phyloP scores from a whole-genome alignment of 2,113 vertebrate species.

The Ailuropoda melanoleuca region DNA sequence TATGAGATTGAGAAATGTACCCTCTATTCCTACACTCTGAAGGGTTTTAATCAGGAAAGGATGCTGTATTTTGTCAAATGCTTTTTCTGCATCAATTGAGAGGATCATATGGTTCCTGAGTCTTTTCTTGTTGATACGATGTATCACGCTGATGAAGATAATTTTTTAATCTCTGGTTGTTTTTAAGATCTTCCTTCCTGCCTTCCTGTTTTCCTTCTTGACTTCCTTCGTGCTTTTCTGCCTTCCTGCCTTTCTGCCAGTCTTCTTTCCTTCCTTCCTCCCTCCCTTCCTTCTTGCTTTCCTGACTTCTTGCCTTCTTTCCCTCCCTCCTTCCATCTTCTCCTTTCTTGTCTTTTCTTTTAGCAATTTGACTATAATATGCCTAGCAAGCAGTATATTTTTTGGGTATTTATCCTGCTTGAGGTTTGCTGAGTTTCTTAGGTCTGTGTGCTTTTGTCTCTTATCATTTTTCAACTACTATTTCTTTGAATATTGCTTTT shows the following conservation, averaged over 20 bases:
- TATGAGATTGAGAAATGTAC: too few relatives aligned
- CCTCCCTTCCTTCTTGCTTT: background rate
- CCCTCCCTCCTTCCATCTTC: too few relatives aligned
- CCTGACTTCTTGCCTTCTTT: fast-evolving
- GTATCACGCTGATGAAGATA: too few relatives aligned
- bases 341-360: background rate
- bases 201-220: background rate
- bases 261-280: fast-evolving
- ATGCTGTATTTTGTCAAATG: too few relatives aligned
- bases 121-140: too few relatives aligned
- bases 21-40: too few relatives aligned
- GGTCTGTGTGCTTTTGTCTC: background rate
- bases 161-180: background rate
- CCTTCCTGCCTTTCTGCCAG: too few relatives aligned
- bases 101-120: too few relatives aligned
- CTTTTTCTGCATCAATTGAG: too few relatives aligned
- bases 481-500: background rate
- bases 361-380: background rate
- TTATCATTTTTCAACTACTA: background rate
- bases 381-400: background rate
- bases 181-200: background rate
- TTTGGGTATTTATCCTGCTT: background rate
- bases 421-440: background rate
- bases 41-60: too few relatives aligned
- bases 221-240: background rate